These are phyloP conservation scores for Chamaetylas fuelleborni DNA, from an alignment of 2,113 vertebrate species.

Conservation along the genomic window DNA sequence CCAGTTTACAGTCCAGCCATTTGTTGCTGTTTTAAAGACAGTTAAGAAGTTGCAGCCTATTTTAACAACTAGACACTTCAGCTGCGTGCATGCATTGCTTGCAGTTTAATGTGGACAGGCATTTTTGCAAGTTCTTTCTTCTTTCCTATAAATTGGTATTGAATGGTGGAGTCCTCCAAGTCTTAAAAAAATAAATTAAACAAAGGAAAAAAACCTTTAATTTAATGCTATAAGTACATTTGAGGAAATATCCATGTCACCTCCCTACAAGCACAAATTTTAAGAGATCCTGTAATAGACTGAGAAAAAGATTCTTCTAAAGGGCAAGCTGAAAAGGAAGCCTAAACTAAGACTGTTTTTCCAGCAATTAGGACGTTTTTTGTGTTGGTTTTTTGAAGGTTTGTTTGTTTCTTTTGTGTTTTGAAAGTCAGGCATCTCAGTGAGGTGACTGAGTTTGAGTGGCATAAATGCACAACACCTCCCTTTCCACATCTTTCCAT, in stretches of 20 bases:
- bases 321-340: neutral
- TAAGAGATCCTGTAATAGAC: neutral
- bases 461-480: rapidly evolving
- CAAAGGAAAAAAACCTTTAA: too few species aligned
- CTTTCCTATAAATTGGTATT: neutral
- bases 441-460: neutral
- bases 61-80: neutral
- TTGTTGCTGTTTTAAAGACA: neutral
- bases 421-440: neutral
- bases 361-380: neutral
- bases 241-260: neutral
- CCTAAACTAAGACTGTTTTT: neutral
- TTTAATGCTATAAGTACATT: neutral
- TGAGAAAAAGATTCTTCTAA: neutral
- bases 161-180: neutral
- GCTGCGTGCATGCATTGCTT: rapidly evolving
- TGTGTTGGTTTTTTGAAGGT: rapidly evolving
- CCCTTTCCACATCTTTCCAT: neutral
- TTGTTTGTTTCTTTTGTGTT: neutral
- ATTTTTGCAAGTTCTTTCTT: neutral
- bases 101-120: neutral
- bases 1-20: neutral
- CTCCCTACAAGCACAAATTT: neutral
- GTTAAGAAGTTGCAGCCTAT: neutral
- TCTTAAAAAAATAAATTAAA: neutral